These are phyloP conservation scores for Tetragonula clypearis DNA, from an alignment of 1,140 invertebrate species.

Conservation along the genomic window DNA sequence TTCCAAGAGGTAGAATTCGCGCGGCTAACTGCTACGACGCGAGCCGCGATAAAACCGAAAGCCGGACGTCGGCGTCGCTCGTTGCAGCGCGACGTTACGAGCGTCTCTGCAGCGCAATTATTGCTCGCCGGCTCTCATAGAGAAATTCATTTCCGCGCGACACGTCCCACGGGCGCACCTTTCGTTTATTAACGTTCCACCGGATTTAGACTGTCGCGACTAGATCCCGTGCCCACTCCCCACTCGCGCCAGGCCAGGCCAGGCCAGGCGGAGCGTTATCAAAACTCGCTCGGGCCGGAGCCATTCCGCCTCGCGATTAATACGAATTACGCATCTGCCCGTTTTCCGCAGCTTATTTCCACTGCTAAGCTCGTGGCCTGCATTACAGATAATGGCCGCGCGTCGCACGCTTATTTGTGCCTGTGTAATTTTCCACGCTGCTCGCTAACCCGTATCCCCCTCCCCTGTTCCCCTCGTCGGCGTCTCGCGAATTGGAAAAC, in stretches of 20 bases:
- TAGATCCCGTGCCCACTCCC: background rate
- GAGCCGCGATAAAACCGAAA: background rate
- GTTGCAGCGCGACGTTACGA: background rate
- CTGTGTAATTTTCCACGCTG: too few relatives aligned
- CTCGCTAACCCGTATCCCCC: background rate
- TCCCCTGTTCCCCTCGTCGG: background rate
- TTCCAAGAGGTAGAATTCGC: background rate
- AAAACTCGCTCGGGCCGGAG: conserved; percentile 1
- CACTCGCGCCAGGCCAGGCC: too few relatives aligned
- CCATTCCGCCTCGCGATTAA: background rate
- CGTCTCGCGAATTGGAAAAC: background rate
- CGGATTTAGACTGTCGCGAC: conserved; percentile 14
- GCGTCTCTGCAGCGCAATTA: conserved; percentile 5
- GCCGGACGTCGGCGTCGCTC: background rate
- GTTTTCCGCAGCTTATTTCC: background rate
- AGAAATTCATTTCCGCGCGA: conserved; percentile 11
- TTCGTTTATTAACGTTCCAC: conserved; percentile 17
- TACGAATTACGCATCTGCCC: conserved; percentile 3
- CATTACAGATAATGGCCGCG: background rate
- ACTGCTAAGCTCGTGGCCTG: background rate
- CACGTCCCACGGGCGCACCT: conserved; percentile 4
- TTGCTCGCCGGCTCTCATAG: background rate
- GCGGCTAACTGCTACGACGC: background rate
- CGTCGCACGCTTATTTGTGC: background rate
- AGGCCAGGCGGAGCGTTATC: background rate